Evolutionary conservation across 2,113 vertebrate species (phyloP), one percentile per base, ranked within the genome.

Genomic region (Tachysurus vachellii): DNA sequence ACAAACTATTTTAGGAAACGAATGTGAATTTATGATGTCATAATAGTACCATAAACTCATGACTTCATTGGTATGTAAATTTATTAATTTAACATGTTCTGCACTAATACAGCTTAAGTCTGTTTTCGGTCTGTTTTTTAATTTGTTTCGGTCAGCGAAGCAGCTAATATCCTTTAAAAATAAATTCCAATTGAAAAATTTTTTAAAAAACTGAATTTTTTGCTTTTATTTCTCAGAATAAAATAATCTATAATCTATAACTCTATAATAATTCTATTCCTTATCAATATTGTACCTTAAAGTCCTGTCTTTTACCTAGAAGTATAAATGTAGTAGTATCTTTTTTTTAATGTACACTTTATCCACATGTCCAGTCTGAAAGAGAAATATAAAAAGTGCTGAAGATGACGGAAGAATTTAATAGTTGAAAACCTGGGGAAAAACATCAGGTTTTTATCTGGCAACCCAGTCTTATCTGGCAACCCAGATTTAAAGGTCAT

Each of bases 401-500:
- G 76, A 50, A 76, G 23, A 26, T 50, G n/a, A 26, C 23, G 19
- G 50, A 28, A 50, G 47, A 13, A 13, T 3, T 54, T 28, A 75
- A 9, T 17, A 5, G 8, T 2, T 50, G 3, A 3, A 42, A 42
- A 50, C 36, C 77, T 7, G 14, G 1, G 2, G 0, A 1, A 31
- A 31, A 56, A 0, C 5, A n/a, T 3, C 23, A 28, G 17, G 36
- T 4, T 9, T 62, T 61, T 31, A 21, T 54, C 16, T 13, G 42
- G 31, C 36, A 36, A 36, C 36, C 36, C 36, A 36, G n/a, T 23
- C 13, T 7, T 86, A 61, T n/a, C 53, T 86, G 85, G 87, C 83
- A 85, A 85, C 83, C 83, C 70, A 12, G 7, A 2, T 21, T 62
- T 21, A 80, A 17, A 71, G 1, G 17, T 53, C 6, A 23, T 10